Evolutionary conservation across 2,113 vertebrate genomes (phyloP), one percentile per base, ranked within the genome.

Genomic region (Equus quagga): DNA sequence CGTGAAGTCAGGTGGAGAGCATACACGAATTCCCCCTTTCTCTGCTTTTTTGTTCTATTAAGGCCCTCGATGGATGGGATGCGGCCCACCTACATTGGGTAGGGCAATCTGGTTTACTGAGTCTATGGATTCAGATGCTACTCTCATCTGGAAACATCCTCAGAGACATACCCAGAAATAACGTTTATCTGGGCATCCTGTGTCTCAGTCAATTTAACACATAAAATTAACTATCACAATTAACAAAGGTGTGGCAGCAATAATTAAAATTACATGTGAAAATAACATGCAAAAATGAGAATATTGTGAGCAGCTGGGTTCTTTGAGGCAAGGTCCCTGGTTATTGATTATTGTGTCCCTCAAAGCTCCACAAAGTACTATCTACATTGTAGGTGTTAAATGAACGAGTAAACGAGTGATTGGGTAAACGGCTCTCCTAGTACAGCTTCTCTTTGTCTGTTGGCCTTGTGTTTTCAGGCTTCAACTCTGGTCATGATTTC

Each of bases 201-300:
- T 58, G 31, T 78, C 33, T 31, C 36, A 49, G 60, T 33, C 88
- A 91, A 81, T 6, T 13, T 72, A 67, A 49, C 23, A 72, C 36
- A 14, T 80, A 86, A 86, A 89, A 87, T 69, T 83, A 89, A 51
- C 85, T 44, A 51, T 62, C 23, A 70, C 33, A 84, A 51, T 92
- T 78, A 76, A 83, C 36, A 67, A 36, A 96, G 14, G 21, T 80
- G 10, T 81, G 10, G n/a, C n/a, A 72, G 49, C 49, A 62, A 76
- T 84, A 91, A 95, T 92, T 80, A 76, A 93, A 96, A 67, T 91
- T 88, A 56, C 72, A 73, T 65, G 92, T 92, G 41, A 70, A 91
- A 96, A 33, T 31, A 75, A 28, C 36, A 60, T 87, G 79, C n/a
- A 81, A 80, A 80, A 72, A 15, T 70, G 60, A 65, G 44, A 89